Evolutionary conservation across 2,888 invertebrate species (phyloP), one percentile per base, ranked within the genome.

Genomic region (Apeira syringaria): DNA sequence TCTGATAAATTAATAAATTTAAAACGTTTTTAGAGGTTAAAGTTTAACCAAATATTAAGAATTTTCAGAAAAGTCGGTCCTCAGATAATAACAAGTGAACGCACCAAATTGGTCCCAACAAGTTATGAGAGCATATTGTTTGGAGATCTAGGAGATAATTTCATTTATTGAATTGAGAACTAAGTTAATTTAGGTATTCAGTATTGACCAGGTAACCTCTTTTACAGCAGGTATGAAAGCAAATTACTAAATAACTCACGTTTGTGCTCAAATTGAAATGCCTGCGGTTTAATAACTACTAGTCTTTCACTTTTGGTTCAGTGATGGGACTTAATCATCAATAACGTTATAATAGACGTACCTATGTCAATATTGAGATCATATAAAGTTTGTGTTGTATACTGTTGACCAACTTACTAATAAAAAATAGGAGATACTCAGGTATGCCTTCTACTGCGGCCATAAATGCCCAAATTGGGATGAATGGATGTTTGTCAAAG

Each of bases 31-130:
- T n/a, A n/a, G n/a, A n/a, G n/a, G n/a, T n/a, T n/a, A n/a, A n/a
- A n/a, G n/a, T n/a, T n/a, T n/a, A n/a, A n/a, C n/a, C n/a, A n/a
- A n/a, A n/a, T n/a, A n/a, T n/a, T n/a, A n/a, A n/a, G n/a, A n/a
- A n/a, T n/a, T n/a, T n/a, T n/a, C n/a, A n/a, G n/a, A n/a, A n/a
- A n/a, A 15, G 64, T 60, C 59, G 5, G 64, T 64, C 59, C 65
- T 70, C 38, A 24, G 44, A 59, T 66, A 70, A n/a, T n/a, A n/a
- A n/a, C n/a, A n/a, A 74, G 67, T 65, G 68, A 74, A 66, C 53
- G 69, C 63, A 52, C 49, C 40, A 58, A 60, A 54, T 53, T 60
- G 31, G 53, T 46, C 47, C 56, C 30, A 35, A 28, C 44, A 61
- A 69, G 61, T 15, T 46, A 52, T 50, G 42, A 49, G 47, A 43